Evolutionary conservation across 1,140 invertebrate genomes (phyloP).

Genomic region (Popillia japonica): DNA sequence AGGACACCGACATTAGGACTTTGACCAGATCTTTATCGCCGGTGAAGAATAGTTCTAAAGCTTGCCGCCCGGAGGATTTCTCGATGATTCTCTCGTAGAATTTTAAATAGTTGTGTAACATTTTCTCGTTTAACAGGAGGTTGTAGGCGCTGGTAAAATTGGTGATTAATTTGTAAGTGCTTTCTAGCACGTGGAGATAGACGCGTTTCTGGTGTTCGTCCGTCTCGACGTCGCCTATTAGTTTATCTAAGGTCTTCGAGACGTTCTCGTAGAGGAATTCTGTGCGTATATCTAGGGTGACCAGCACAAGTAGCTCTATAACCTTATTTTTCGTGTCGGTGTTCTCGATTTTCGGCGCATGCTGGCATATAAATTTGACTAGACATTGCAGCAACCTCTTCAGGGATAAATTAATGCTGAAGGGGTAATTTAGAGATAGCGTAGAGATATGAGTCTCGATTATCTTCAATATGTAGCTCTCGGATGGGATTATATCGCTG

Average conservation of each 20-base stretch:
- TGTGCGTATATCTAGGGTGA: slow-evolving; percentile 79
- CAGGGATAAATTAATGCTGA: slow-evolving; percentile 73
- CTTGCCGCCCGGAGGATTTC: slow-evolving; percentile 77
- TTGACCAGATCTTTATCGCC: slow-evolving; percentile 70
- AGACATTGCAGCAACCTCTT: slow-evolving; percentile 73
- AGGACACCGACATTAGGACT: slow-evolving; percentile 77
- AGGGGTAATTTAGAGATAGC: slow-evolving; percentile 66
- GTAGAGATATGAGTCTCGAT: slow-evolving; percentile 67
- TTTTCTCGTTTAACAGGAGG: slow-evolving; percentile 70
- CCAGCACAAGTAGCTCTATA: slow-evolving; percentile 70
- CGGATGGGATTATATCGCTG: slow-evolving; percentile 82
- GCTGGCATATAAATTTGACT: slow-evolving; percentile 73
- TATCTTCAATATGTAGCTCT: slow-evolving; percentile 77
- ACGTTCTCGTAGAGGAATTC: slow-evolving; percentile 76
- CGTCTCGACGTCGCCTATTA: slow-evolving; percentile 71
- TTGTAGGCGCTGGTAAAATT: slow-evolving; percentile 64
- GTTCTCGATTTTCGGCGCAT: slow-evolving; percentile 67
- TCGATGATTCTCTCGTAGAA: slow-evolving; percentile 88
- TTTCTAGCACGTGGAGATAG: slow-evolving; percentile 70
- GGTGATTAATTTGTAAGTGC: slow-evolving; percentile 75
- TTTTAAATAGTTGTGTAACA: slow-evolving; percentile 74
- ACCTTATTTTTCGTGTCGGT: slow-evolving; percentile 60
- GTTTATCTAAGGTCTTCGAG: slow-evolving; percentile 70
- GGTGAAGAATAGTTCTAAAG: slow-evolving; percentile 83
- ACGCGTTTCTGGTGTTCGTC: slow-evolving; percentile 70